These are phyloP conservation scores for Noctua fimbriata DNA, from an alignment of 2,888 invertebrate species.

Conservation along the genomic window DNA sequence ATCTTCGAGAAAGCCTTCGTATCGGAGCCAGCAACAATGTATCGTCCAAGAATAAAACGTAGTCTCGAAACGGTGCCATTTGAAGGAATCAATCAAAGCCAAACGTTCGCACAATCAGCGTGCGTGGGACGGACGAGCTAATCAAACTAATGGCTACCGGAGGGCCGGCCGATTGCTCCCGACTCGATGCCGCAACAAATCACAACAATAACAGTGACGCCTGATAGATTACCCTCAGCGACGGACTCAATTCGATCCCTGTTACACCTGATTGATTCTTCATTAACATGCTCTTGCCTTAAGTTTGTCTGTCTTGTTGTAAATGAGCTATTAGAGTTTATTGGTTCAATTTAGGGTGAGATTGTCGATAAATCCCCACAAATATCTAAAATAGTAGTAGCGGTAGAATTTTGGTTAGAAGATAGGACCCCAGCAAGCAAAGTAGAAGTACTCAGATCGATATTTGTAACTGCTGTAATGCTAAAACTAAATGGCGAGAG, in stretches of 20 bases:
- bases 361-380: neutral
- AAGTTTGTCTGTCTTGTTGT: constrained; percentile 28
- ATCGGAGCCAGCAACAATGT: constrained; percentile 51
- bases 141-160: constrained; percentile 86
- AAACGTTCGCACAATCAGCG: constrained; percentile 85
- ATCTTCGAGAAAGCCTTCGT: constrained; percentile 37
- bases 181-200: constrained; percentile 83
- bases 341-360: neutral
- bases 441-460: neutral
- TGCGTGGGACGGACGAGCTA: constrained; percentile 87
- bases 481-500: constrained; percentile 24
- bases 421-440: neutral
- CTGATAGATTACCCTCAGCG: constrained; percentile 84
- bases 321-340: constrained; percentile 31
- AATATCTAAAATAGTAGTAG: neutral
- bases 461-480: constrained; percentile 17
- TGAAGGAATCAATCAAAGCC: constrained; percentile 87
- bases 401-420: neutral
- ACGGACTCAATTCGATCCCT: constrained; percentile 81
- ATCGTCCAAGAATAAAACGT: constrained; percentile 71
- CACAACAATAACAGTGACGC: constrained; percentile 86
- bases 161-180: constrained; percentile 74
- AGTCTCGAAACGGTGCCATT: constrained; percentile 78
- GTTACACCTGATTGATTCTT: constrained; percentile 81
- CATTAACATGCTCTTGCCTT: constrained; percentile 70